These are phyloP conservation scores for Eueremaeus valkanovi DNA, from an alignment of 2,888 invertebrate genomes.

Conservation along the genomic window DNA sequence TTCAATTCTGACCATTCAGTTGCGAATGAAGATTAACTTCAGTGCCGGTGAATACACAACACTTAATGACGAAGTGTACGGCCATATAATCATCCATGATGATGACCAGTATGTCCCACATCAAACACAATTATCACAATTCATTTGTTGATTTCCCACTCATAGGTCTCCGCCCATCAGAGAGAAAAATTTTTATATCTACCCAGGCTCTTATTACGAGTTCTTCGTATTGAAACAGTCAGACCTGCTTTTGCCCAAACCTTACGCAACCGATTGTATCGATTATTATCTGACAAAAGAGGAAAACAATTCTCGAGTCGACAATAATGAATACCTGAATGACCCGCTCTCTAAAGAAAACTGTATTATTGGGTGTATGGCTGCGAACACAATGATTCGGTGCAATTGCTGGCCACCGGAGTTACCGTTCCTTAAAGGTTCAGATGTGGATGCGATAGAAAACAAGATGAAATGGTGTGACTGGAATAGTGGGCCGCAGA, in stretches of 20 bases:
- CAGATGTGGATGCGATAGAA: not conserved
- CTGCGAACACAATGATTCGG: constrained; percentile 17
- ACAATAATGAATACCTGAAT: constrained; percentile 9
- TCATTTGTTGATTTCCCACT: too few species aligned
- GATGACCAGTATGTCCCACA: too few species aligned
- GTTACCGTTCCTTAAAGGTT: constrained; percentile 34
- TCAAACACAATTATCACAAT: too few species aligned
- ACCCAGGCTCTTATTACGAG: constrained; percentile 41
- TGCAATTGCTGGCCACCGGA: constrained; percentile 43
- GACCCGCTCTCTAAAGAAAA: constrained; percentile 31
- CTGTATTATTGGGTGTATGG: constrained; percentile 41
- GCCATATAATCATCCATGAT: constrained; percentile 37
- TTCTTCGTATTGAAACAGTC: constrained; percentile 35
- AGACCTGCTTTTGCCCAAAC: constrained; percentile 11
- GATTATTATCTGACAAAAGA: too few species aligned
- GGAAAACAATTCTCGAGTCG: not conserved
- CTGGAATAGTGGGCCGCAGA: constrained; percentile 34
- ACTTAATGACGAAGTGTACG: constrained; percentile 32
- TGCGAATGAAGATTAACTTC: constrained; percentile 39
- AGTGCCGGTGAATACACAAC: constrained; percentile 31
- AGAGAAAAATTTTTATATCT: constrained; percentile 24
- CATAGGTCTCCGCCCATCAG: constrained; percentile 29
- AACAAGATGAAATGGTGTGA: constrained; percentile 39
- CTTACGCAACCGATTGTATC: constrained; percentile 39
- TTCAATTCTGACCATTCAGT: too few species aligned